These are phyloP conservation scores for Sinelater perroti DNA, from an alignment of 2,888 invertebrate species.

Conservation along the genomic window DNA sequence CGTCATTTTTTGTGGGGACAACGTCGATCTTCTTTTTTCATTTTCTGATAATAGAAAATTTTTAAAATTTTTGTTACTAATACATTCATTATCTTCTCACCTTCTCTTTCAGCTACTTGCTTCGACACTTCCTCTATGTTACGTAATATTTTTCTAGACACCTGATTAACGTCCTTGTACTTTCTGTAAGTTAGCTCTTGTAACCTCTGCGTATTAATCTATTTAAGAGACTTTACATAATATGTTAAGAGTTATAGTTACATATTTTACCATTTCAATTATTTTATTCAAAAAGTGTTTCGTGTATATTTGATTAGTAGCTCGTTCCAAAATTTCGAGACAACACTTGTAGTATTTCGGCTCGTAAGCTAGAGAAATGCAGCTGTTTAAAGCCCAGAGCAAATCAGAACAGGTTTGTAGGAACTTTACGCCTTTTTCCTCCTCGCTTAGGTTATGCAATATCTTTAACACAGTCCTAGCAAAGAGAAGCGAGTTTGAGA, in stretches of 20 bases:
- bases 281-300: neutral
- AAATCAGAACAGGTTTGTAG: neutral
- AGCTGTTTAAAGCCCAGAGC: neutral
- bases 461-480: neutral
- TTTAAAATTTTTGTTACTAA: neutral
- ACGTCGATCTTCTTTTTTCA: too few species aligned
- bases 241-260: neutral
- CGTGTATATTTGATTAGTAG: neutral
- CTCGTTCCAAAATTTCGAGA: conserved; percentile 1
- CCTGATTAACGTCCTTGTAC: neutral
- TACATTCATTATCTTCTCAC: neutral
- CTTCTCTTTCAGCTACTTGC: neutral
- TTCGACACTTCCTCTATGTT: too few species aligned
- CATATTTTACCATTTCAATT: neutral
- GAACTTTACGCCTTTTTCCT: neutral
- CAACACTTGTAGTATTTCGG: neutral
- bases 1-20: too few species aligned
- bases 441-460: neutral
- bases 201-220: conserved; percentile 9
- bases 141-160: neutral
- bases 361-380: neutral
- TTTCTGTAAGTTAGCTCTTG: neutral
- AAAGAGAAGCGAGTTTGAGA: neutral
- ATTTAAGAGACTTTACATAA: neutral
- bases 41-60: neutral